A percentile compares a stretch with the other conserved stretches of the same genome.
Evolutionary conservation across 2,113 vertebrate genomes (phyloP).

Genomic region (Cromileptes altivelis): DNA sequence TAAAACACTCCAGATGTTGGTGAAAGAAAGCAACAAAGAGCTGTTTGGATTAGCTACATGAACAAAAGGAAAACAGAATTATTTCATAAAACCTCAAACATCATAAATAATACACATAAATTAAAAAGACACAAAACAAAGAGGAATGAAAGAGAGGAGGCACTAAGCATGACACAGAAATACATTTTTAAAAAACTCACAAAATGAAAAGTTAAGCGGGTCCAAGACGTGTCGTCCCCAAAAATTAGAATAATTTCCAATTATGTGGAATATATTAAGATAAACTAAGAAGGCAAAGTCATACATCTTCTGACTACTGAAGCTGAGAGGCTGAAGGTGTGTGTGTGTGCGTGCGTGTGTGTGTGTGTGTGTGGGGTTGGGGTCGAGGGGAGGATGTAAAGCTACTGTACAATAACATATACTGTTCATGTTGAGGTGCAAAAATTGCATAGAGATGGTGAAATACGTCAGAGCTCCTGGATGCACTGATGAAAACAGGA

Average conservation of each 20-base stretch:
- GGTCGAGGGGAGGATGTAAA: neutral
- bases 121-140: slow-evolving; percentile 12
- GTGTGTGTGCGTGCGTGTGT: neutral
- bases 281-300: slow-evolving; percentile 1
- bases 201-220: slow-evolving; percentile 18
- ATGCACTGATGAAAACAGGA: neutral
- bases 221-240: slow-evolving; percentile 36
- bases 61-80: neutral
- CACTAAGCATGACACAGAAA: slow-evolving; percentile 50
- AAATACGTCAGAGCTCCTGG: neutral
- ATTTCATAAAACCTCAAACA: slow-evolving; percentile 61
- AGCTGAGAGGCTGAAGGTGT: neutral
- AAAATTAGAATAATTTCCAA: neutral
- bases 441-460: slow-evolving; percentile 40
- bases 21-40: neutral
- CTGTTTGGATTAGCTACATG: slow-evolving; percentile 1
- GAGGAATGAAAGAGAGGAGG: slow-evolving; percentile 27
- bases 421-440: slow-evolving; percentile 28
- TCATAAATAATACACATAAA: slow-evolving; percentile 63
- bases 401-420: slow-evolving; percentile 7
- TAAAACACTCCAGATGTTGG: neutral
- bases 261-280: slow-evolving; percentile 26
- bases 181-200: neutral
- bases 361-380: neutral
- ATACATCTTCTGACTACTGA: neutral